Evolutionary conservation across 2,113 vertebrate species (phyloP), one percentile per base, ranked within the genome.

Genomic region (Gnathonemus echidnorhynchus): DNA sequence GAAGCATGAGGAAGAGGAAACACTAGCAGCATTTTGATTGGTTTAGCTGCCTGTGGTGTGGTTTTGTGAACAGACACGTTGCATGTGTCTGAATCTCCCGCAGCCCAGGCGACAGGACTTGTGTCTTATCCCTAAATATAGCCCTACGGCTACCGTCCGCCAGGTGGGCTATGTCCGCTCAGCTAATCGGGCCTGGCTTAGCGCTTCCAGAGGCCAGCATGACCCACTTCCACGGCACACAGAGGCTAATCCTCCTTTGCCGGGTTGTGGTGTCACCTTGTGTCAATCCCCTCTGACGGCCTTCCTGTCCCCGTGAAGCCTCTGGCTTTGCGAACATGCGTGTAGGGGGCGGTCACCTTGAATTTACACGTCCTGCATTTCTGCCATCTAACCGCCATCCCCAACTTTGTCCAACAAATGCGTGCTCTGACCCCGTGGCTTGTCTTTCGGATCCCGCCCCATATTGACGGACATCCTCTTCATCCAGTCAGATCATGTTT

Each of bases 71-170:
- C 35, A 2, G 35, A 77, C 70, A 77, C 13, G 3, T 35, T 35
- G 52, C 89, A 19, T 53, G 62, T 86, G 84, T 83, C 89, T 70
- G 88, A 92, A 70, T 48, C 56, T 62, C 46, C 49, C 49, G 13
- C 24, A 15, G 48, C 48, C 58, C 6, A 42, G 87, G 84, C n/a
- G 89, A 90, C 90, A 8, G 74, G 74, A 17, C 74, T 48, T 88
- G 90, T 35, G 80, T 87, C 92, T 92, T 92, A 92, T 52, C n/a
- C 21, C 91, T 92, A 93, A 91, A 92, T 90, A 92, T 92, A 93
- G 90, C 91, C 77, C 24, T 19, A 27, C 45, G 8, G 77, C 21
- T 89, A 39, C 49, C 6, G 35, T 39, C 35, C 39, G 80, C 58
- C 89, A 39, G 31, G 45, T 39, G 27, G 17, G 13, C 53, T 15